Base-by-base conservation (phyloP, 2,113 vertebrate genomes). In the Phaethon lepturus region DNA sequence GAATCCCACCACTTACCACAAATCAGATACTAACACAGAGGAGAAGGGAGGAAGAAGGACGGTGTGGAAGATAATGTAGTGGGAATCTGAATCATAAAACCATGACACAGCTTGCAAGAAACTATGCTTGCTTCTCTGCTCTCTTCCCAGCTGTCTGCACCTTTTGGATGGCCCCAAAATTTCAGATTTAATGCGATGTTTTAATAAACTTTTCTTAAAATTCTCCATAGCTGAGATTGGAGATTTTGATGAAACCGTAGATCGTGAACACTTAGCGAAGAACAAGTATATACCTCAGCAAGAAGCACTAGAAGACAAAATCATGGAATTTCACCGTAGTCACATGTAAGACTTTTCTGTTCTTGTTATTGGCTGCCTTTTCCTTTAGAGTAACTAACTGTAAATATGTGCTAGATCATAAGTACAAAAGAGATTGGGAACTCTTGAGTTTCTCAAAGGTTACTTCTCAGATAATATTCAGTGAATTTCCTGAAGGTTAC, bases 281-380 rank as follows among this genome's bases (percentile, higher is more conserved):
- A 99, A 99, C 97, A 99, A 99, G 96, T 99, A 99, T 97, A 98
- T 99, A 98, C 99, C 99, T 94, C 99, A 99, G 89, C 99, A 99
- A 96, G 99, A 99, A 95, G 98, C 99, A 18, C 98, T 99, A 95
- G 99, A 99, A 96, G 99, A 99, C 96, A 99, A 99, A 96, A 99
- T 99, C 58, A 98, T 99, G 98, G 99, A 99, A 92, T 99, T 99
- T 97, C 99, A 99, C 97, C 99, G 98, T 44, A 99, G 98, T 93
- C 99, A 99, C 94, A 97, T 98, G 99, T 99, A 98, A 99, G 99
- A 11, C 5, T 6, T 86, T 38, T 79, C 45, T 25, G 7, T 8
- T 83, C 58, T 63, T 86, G 13, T 63, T 86, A 4, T 15, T 75
- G 0, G 35, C 9, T 45, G 52, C 22, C 1, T 20, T 80, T 80